These are phyloP conservation scores for Danio albolineatus DNA, from an alignment of 2,797 vertebrate genomes.

Conservation along the genomic window DNA sequence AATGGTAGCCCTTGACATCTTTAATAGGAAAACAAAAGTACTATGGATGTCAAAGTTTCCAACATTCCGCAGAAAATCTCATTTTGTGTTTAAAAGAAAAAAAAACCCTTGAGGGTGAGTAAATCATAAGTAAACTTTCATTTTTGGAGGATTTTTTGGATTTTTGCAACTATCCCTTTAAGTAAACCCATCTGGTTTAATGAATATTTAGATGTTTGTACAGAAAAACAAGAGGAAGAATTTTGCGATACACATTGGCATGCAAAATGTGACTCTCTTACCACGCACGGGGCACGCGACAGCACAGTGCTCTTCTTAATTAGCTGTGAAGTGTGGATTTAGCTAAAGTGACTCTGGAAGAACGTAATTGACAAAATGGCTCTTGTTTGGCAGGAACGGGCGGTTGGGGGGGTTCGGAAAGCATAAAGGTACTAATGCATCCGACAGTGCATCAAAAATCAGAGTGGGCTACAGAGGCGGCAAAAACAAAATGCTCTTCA, in stretches of 20 bases:
- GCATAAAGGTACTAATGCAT: slow-evolving; percentile 43
- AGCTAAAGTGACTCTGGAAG: slow-evolving; percentile 49
- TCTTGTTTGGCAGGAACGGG: slow-evolving; percentile 37
- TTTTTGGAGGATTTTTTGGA: too few relatives aligned
- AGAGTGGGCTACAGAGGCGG: slow-evolving; percentile 11
- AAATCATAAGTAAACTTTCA: too few relatives aligned
- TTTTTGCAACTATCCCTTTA: not conserved
- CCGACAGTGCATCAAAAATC: slow-evolving; percentile 22
- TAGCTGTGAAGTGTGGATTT: slow-evolving; percentile 58
- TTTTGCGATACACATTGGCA: slow-evolving; percentile 3
- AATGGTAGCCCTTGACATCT: too few relatives aligned
- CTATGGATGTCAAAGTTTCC: too few relatives aligned
- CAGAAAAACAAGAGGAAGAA: not conserved
- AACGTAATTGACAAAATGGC: slow-evolving; percentile 50
- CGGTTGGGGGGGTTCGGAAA: slow-evolving; percentile 33
- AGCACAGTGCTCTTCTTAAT: slow-evolving; percentile 45
- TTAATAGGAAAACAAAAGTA: too few relatives aligned
- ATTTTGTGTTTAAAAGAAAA: too few relatives aligned
- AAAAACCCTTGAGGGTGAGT: too few relatives aligned
- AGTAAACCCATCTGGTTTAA: not conserved
- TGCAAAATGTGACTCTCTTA: slow-evolving; percentile 23
- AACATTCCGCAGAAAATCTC: too few relatives aligned
- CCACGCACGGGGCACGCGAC: slow-evolving; percentile 19
- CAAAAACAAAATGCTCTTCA: slow-evolving; percentile 7
- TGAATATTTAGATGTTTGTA: not conserved